phyloP scores from a whole-genome alignment of 2,888 invertebrate species.

The Thecocarcelia acutangulata region DNA sequence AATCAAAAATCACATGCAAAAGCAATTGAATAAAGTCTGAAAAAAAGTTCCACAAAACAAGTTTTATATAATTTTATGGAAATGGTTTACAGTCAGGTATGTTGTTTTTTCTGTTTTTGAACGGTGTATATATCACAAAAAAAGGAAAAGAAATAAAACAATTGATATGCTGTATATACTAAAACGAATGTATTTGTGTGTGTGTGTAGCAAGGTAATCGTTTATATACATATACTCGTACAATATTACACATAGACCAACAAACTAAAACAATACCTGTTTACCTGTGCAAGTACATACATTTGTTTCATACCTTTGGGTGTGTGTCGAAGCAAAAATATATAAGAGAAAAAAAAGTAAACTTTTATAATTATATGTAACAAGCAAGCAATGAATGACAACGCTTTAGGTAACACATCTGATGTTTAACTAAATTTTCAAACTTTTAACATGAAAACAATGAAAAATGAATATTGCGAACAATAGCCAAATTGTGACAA shows the following conservation, averaged over 20 bases:
- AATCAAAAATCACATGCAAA: too few species aligned
- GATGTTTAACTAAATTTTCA: constrained; percentile 53
- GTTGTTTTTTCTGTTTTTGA: neutral
- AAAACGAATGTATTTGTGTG: neutral
- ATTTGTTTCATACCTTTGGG: constrained; percentile 22
- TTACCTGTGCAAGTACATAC: neutral
- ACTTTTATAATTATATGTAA: constrained; percentile 67
- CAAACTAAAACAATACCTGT: constrained; percentile 14
- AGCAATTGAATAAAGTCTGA: too few species aligned
- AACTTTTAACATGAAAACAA: constrained; percentile 29
- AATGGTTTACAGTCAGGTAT: constrained; percentile 14
- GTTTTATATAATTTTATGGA: neutral
- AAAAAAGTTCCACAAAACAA: too few species aligned
- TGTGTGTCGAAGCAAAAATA: constrained; percentile 8
- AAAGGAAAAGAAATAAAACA: constrained; percentile 39
- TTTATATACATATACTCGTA: neutral
- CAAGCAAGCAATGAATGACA: constrained; percentile 62
- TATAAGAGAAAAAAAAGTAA: constrained; percentile 36
- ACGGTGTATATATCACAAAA: constrained; percentile 34
- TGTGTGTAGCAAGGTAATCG: constrained; percentile 1
- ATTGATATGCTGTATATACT: constrained; percentile 39
- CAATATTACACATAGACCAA: neutral
- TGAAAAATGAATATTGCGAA: neutral
- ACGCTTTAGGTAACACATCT: constrained; percentile 63
- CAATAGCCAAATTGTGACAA: neutral